A percentile compares a stretch with the other conserved stretches of the same genome.
These are phyloP conservation scores for Linnaemya tessellans DNA, from an alignment of 2,888 invertebrate species.

Conservation along the genomic window DNA sequence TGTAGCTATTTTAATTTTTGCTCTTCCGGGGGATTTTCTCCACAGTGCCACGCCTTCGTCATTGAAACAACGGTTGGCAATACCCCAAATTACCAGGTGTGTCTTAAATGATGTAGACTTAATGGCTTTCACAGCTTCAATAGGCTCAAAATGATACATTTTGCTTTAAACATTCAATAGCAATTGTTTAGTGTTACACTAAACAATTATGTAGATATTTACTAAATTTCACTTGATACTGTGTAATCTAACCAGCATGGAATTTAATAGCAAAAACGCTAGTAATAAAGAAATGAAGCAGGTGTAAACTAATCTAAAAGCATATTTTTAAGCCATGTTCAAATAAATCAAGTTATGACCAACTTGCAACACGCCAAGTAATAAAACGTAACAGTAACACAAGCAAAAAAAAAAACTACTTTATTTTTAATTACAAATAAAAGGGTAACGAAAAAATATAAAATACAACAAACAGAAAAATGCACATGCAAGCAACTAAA, in stretches of 20 bases:
- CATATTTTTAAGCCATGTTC: conserved; percentile 22
- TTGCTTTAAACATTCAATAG: neutral
- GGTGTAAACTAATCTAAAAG: conserved; percentile 46
- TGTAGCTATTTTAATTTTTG: no score
- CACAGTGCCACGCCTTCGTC: no score
- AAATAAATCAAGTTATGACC: conserved; percentile 59
- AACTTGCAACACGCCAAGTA: conserved; percentile 55
- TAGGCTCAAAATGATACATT: neutral
- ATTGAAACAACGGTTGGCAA: no score
- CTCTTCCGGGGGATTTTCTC: no score
- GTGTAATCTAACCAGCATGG: neutral
- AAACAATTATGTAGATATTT: neutral
- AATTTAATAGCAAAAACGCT: neutral
- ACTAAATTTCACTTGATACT: neutral
- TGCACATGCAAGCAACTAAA: neutral
- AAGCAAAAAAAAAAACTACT: conserved; percentile 16
- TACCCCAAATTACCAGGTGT: no score
- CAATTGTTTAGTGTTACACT: neutral
- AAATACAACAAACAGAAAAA: neutral
- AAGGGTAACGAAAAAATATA: neutral
- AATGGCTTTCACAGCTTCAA: no score
- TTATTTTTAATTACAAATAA: conserved; percentile 50
- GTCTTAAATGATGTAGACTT: no score
- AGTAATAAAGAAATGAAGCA: conserved; percentile 30
- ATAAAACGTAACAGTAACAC: conserved; percentile 23